phyloP scores from a whole-genome alignment of 2,113 vertebrate species.

The Parotia lawesii region DNA sequence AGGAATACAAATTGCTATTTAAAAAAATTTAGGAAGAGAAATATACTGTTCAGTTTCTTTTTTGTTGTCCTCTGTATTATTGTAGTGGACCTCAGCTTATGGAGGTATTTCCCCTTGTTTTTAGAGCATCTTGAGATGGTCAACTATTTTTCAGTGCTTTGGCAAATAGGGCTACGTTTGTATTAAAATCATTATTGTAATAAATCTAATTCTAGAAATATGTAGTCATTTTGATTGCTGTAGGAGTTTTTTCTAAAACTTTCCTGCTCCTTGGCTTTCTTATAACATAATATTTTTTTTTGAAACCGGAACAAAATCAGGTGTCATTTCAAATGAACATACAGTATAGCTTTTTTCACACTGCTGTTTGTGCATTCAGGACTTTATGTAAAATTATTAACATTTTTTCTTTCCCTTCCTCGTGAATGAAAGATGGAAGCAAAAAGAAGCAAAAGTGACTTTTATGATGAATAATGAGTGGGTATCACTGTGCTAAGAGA shows the following conservation, averaged over 20 bases:
- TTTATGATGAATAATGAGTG: not conserved
- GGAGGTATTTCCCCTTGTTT: not conserved
- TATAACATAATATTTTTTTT: not conserved
- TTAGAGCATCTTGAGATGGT: not conserved
- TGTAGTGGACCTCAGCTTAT: not conserved
- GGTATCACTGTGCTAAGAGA: not conserved
- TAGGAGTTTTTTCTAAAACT: not conserved
- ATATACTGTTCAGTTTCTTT: not conserved
- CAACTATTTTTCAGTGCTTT: not conserved
- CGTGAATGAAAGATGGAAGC: not conserved
- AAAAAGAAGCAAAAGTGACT: not conserved
- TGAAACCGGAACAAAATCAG: not conserved
- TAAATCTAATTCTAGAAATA: not conserved
- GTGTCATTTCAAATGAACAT: not conserved
- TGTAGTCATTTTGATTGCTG: not conserved
- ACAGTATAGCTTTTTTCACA: not conserved
- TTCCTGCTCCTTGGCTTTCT: not conserved
- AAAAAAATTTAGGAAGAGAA: not conserved
- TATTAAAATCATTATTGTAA: not conserved
- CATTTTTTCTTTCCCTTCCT: not conserved
- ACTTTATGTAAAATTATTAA: not conserved
- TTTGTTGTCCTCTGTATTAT: not conserved
- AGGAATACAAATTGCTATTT: not conserved
- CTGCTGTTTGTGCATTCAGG: not conserved
- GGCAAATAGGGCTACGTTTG: not conserved